phyloP scores from a whole-genome alignment of 2,888 invertebrate genomes.

The Phasia obesa region DNA sequence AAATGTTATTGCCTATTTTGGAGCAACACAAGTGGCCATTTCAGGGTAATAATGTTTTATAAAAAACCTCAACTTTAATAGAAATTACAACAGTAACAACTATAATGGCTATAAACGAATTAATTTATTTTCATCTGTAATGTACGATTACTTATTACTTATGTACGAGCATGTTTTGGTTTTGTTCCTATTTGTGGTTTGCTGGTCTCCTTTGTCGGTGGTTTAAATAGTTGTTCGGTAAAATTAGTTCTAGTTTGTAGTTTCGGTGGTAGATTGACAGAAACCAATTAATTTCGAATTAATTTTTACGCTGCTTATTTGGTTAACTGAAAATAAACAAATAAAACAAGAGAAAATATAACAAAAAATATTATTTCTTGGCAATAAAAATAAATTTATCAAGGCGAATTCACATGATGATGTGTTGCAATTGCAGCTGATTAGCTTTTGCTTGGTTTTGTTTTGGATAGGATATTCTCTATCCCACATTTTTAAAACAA shows the following conservation, averaged over 20 bases:
- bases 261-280: not conserved
- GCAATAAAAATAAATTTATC: no score
- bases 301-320: not conserved
- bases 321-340: not conserved
- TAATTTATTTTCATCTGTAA: not conserved
- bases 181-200: not conserved
- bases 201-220: slow-evolving; percentile 41
- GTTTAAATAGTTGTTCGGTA: slow-evolving; percentile 27
- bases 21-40: slow-evolving; percentile 13
- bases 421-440: no score
- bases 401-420: no score
- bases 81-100: not conserved
- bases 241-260: not conserved
- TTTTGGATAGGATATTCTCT: no score
- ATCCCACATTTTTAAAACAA: no score
- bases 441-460: no score
- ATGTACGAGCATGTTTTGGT: no score
- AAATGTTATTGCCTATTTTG: slow-evolving; percentile 60
- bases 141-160: no score
- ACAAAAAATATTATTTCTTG: no score
- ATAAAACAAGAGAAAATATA: not conserved
- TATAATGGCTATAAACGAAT: not conserved
- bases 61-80: slow-evolving; percentile 15
- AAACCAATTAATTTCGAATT: no score
- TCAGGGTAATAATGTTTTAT: slow-evolving; percentile 5